Base-by-base conservation (phyloP, 2,797 vertebrate species). In the Liasis olivaceus region DNA sequence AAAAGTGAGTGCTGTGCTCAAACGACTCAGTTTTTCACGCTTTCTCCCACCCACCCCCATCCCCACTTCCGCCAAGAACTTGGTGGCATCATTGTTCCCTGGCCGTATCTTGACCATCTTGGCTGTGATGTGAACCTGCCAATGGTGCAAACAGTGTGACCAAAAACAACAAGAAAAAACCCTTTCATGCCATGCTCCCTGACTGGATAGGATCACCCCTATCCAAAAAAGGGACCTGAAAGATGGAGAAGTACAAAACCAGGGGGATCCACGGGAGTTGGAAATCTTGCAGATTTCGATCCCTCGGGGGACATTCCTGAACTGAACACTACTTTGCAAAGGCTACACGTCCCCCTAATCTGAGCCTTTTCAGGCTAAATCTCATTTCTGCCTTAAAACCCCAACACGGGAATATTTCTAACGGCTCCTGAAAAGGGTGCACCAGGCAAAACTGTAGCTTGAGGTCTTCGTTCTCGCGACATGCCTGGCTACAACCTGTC, bases 351-450 rank as follows among this genome's bases (percentile, higher is more conserved):
- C 14, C 31, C n/a, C 31, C 22, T 81, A 22, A 11, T 8, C 72
- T 42, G 36, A 47, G 0, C 72, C 5, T 81, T 66, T 42, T 24
- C 20, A 77, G 36, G 36, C 36, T 77, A 20, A 22, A 11, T 3
- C 20, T 22, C 36, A n/a, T 17, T 72, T 20, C 69, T 1, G 31
- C 31, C n/a, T 36, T 72, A 36, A 24, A 81, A 81, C 7, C 17
- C 8, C 22, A 20, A 3, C 6, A 2, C 36, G 7, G 69, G 69
- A 20, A 42, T 3, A 42, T 77, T 42, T 17, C 66, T n/a, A 69
- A 0, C 2, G 1, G n/a, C 66, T 8, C 15, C 69, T 6, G 0
- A 20, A 14, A 31, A 51, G 26, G 0, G 5, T 85, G 17, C 47
- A 22, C 36, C 14, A 7, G 36, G 17, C n/a, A 85, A 51, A 84